Conservation (phyloP, 2,888 invertebrate genomes). For the Synergus umbraculus region DNA sequence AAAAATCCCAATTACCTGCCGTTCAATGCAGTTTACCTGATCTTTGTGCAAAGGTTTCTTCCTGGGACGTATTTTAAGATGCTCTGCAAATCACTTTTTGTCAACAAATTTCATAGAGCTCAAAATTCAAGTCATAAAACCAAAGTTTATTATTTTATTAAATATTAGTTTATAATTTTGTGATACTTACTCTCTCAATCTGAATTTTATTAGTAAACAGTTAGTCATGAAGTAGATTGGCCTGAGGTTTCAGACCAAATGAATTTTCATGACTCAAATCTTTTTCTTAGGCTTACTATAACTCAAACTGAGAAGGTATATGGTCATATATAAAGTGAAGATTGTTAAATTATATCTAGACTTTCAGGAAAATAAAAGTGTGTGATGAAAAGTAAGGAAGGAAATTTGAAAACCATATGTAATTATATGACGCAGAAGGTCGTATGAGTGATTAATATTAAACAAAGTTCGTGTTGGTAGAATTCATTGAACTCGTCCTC, state of each 20-base stretch:
- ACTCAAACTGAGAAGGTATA: not conserved
- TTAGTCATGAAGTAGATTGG: too few relatives aligned
- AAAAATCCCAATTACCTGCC: not conserved
- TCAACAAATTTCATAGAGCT: constrained; percentile 5
- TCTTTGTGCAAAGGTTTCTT: not conserved
- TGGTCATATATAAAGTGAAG: not conserved
- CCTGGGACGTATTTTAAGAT: constrained; percentile 19
- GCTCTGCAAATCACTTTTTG: constrained; percentile 10
- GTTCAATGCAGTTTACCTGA: not conserved
- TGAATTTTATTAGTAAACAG: too few relatives aligned
- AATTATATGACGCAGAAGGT: not conserved
- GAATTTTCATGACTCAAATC: too few relatives aligned
- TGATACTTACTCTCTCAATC: too few relatives aligned
- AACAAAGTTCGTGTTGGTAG: constrained; percentile 1
- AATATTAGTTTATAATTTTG: not conserved
- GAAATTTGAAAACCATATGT: not conserved
- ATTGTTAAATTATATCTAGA: not conserved
- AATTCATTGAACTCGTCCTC: constrained; percentile 29
- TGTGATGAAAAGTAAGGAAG: not conserved
- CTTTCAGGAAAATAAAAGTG: not conserved
- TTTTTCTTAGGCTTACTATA: too few relatives aligned
- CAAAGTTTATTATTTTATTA: not conserved
- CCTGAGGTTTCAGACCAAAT: too few relatives aligned
- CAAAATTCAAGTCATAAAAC: not conserved
- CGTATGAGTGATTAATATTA: not conserved